Base-by-base conservation (phyloP, 1,140 invertebrate species). In the Drosophila saltans region DNA sequence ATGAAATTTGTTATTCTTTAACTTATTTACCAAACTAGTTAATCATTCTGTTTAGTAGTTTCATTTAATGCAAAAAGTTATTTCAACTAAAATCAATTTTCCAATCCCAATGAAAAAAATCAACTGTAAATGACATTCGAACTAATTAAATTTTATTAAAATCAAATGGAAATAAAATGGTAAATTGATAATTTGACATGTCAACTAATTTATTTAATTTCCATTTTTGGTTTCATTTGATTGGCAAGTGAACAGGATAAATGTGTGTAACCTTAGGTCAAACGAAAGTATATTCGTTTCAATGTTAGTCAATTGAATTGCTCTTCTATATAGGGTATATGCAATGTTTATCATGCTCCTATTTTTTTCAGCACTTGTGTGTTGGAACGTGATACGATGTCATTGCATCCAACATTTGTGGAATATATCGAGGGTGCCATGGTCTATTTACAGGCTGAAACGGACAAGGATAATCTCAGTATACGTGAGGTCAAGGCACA, bases 361-460 rank as follows among this genome's bases (percentile, higher is more conserved):
- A 48, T 48, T 24, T 60, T 36, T 36, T 93, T 40, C 90, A 98
- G 97, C 91, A 93, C 96, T 3, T 96, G 95, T 75, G 96, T 97
- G 2, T 92, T 99, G 58, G 98, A 99, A 90, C 94, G 95, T 69
- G 96, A 97, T 72, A 95, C 95, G 3, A 96, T 95, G 91, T 95
- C 96, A 0, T 92, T 99, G 28, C 97, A 97, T 92, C 95, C 96
- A 8, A 96, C 96, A 2, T 96, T 99, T 80, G 95, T 98, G 4
- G 98, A 99, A 89, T 99, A 99, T 81, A 96, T 99, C 78, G 98
- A 99, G 83, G 98, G 98, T 0, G 97, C 97, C 16, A 94, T 98
- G 36, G 94, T 97, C 36, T 98, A 97, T 92, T 92, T 99, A 7
- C 98, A 99, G 93, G 95, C 95, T 69, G 98, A 99, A 92, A 95